phyloP scores from a whole-genome alignment of 2,113 vertebrate genomes.

The Halichoerus grypus region DNA sequence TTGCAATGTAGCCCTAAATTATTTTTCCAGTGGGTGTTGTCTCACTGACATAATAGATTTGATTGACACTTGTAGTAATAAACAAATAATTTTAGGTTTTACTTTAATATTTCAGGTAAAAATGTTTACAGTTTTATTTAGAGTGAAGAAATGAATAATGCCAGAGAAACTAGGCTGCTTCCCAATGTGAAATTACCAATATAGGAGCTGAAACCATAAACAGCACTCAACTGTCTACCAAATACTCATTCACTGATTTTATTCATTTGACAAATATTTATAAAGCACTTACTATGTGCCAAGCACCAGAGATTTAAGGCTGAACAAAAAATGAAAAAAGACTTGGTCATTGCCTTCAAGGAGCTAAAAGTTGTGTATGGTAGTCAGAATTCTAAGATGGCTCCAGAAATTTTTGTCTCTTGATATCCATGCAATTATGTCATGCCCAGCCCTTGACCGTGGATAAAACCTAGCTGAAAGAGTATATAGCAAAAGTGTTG shows the following conservation, averaged over 20 bases:
- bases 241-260: slow-evolving; percentile 31
- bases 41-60: slow-evolving; percentile 41
- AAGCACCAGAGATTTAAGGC: neutral
- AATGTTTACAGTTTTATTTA: slow-evolving; percentile 62
- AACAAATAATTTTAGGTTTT: slow-evolving; percentile 62
- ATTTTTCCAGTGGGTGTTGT: slow-evolving; percentile 59
- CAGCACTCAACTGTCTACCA: slow-evolving; percentile 30
- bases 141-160: slow-evolving; percentile 67
- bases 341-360: neutral
- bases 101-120: slow-evolving; percentile 66
- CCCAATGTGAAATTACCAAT: slow-evolving; percentile 55
- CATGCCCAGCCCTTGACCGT: neutral
- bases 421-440: neutral
- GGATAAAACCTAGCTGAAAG: neutral
- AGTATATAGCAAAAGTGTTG: neutral
- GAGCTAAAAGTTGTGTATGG: neutral
- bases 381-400: neutral
- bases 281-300: neutral
- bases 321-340: slow-evolving; percentile 9
- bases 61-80: slow-evolving; percentile 71
- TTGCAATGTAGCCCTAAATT: slow-evolving; percentile 71
- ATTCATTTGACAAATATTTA: slow-evolving; percentile 40
- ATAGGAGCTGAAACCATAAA: slow-evolving; percentile 24
- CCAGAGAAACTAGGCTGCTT: slow-evolving; percentile 50
- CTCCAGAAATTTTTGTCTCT: neutral